Conservation (phyloP, 2,113 vertebrate genomes). For the Ursus arctos region DNA sequence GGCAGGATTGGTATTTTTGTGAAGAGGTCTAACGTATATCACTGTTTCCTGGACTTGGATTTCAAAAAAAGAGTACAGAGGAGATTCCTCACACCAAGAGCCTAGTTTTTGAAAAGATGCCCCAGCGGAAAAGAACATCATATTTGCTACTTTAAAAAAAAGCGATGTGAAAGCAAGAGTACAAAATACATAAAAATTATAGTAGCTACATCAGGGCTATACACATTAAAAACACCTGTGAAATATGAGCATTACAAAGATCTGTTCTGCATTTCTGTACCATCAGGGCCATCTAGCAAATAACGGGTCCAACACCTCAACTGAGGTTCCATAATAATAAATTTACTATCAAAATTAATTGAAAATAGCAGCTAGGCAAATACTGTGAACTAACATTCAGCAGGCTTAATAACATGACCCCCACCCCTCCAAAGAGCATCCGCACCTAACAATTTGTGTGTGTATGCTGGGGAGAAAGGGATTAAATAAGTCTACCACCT, state of each 20-base stretch:
- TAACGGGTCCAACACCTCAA: background rate
- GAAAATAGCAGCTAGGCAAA: slow-evolving; percentile 31
- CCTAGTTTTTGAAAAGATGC: background rate
- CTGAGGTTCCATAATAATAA: background rate
- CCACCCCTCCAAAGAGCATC: background rate
- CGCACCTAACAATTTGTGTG: background rate
- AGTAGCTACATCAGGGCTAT: background rate
- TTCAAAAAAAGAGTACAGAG: background rate
- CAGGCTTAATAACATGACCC: background rate
- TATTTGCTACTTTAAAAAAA: background rate
- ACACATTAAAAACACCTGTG: background rate
- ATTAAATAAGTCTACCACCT: background rate
- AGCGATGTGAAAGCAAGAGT: background rate
- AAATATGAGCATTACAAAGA: background rate
- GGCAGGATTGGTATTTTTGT: background rate
- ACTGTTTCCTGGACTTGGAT: background rate
- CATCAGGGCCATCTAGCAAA: background rate
- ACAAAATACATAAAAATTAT: background rate
- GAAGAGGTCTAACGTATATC: background rate
- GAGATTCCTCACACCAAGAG: background rate
- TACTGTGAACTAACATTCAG: background rate
- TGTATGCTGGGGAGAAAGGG: rapidly evolving
- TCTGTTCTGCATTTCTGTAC: background rate
- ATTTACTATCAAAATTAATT: background rate
- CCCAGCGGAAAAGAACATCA: background rate